phyloP scores from a whole-genome alignment of 2,888 invertebrate genomes.

The Drosophila putrida region DNA sequence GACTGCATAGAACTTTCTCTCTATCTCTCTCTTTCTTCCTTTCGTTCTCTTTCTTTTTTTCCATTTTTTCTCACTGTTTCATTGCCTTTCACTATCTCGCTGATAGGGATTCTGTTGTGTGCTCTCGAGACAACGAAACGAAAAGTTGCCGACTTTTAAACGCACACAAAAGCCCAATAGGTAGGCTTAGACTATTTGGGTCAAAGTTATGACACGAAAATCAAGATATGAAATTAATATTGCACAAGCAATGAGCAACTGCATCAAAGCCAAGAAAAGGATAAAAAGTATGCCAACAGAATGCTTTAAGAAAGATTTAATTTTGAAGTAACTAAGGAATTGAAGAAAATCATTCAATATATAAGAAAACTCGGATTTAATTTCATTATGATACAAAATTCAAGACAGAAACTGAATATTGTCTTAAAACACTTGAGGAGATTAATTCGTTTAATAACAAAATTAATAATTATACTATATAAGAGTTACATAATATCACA shows the following conservation, averaged over 20 bases:
- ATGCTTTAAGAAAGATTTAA: background rate
- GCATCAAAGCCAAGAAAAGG: background rate
- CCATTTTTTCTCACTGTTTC: background rate
- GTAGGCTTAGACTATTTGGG: constrained; percentile 66
- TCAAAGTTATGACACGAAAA: constrained; percentile 72
- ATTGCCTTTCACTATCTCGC: constrained; percentile 13
- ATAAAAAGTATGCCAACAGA: background rate
- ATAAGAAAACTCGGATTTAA: too few relatives aligned
- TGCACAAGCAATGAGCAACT: constrained; percentile 56
- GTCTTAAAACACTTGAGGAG: too few relatives aligned
- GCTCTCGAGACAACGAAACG: constrained; percentile 68
- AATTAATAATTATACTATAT: too few relatives aligned
- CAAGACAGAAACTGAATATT: too few relatives aligned
- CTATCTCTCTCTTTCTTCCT: background rate
- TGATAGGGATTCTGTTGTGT: constrained; percentile 18
- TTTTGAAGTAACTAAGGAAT: background rate
- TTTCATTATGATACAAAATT: too few relatives aligned
- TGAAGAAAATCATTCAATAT: background rate
- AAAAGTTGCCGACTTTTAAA: constrained; percentile 74
- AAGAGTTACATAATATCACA: too few relatives aligned
- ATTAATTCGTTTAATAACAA: too few relatives aligned
- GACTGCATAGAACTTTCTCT: constrained; percentile 37
- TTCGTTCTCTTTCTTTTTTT: background rate
- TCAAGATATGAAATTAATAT: constrained; percentile 79
- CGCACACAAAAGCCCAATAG: constrained; percentile 46